Conservation (phyloP, 2,888 invertebrate genomes). For the Ophraella communa region DNA sequence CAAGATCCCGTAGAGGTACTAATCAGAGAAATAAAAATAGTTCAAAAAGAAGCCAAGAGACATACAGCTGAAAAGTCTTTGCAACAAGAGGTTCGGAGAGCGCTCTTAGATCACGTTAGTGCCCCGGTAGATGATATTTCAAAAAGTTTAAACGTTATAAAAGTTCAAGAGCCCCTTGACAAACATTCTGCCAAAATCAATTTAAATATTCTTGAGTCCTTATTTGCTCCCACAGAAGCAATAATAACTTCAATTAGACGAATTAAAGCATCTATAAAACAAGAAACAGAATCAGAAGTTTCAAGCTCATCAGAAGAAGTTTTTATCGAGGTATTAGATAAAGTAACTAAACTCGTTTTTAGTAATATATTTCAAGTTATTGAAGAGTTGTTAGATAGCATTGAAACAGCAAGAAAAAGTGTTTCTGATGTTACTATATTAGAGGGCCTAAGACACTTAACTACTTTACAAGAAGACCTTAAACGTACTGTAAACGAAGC, state of each 20-base stretch:
- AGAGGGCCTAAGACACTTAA: slow-evolving; percentile 53
- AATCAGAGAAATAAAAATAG: slow-evolving; percentile 49
- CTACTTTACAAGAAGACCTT: slow-evolving; percentile 56
- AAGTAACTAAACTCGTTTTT: slow-evolving; percentile 55
- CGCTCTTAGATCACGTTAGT: slow-evolving; percentile 69
- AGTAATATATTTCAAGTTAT: slow-evolving; percentile 55
- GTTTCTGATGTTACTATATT: slow-evolving; percentile 50
- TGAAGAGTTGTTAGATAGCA: slow-evolving; percentile 54
- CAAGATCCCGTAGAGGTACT: slow-evolving; percentile 50
- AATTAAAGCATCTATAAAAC: slow-evolving; percentile 44
- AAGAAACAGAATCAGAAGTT: slow-evolving; percentile 23
- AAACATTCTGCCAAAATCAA: slow-evolving; percentile 45
- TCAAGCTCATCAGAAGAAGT: slow-evolving; percentile 46
- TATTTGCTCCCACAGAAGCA: slow-evolving; percentile 52
- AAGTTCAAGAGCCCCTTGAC: slow-evolving; percentile 46
- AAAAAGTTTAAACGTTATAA: slow-evolving; percentile 64
- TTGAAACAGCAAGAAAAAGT: slow-evolving; percentile 53
- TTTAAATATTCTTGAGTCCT: slow-evolving; percentile 49
- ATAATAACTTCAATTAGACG: slow-evolving; percentile 51
- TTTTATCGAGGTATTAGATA: slow-evolving; percentile 57
- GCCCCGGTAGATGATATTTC: slow-evolving; percentile 70
- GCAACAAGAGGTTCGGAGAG: slow-evolving; percentile 60
- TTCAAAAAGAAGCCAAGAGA: slow-evolving; percentile 52
- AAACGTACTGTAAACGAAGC: slow-evolving; percentile 49
- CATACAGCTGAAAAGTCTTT: slow-evolving; percentile 53